Evolutionary conservation across 2,113 vertebrate genomes (phyloP).

Genomic region (Corythornis vintsioides): DNA sequence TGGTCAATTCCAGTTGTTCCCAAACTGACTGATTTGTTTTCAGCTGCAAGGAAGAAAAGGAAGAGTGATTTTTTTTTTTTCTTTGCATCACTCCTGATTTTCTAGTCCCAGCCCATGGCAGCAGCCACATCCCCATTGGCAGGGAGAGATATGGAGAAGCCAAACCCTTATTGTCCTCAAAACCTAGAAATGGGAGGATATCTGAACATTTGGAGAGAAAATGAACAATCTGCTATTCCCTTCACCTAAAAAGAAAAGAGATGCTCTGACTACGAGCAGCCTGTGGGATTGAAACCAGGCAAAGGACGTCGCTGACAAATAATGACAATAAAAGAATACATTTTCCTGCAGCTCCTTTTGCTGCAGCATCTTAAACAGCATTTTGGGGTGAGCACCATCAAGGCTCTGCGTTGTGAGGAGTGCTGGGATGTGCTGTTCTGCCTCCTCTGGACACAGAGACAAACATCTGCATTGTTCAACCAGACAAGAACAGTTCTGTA

Average conservation of each 20-base stretch:
- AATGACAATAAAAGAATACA: neutral
- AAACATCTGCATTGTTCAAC: fast-evolving
- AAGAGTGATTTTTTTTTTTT: neutral
- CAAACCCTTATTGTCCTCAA: neutral
- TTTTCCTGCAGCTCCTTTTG: neutral
- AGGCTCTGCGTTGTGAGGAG: fast-evolving
- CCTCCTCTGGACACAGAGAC: neutral
- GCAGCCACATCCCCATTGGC: fast-evolving
- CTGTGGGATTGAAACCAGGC: fast-evolving
- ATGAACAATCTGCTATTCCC: neutral
- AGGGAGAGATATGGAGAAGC: neutral
- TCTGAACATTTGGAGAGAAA: neutral
- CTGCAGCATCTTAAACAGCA: neutral
- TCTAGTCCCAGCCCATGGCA: neutral
- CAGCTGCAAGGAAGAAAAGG: slow-evolving; percentile 77
- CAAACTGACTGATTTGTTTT: slow-evolving; percentile 88
- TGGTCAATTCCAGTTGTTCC: slow-evolving; percentile 82
- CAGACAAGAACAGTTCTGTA: fast-evolving
- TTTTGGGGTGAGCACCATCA: neutral
- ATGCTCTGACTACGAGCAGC: fast-evolving
- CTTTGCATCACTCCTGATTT: neutral
- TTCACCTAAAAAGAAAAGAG: too few species aligned
- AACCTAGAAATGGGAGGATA: fast-evolving
- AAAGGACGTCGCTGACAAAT: neutral
- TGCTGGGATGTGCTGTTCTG: fast-evolving